Conservation (phyloP, 2,797 vertebrate species). For the Hyperoplus lanceolatus region DNA sequence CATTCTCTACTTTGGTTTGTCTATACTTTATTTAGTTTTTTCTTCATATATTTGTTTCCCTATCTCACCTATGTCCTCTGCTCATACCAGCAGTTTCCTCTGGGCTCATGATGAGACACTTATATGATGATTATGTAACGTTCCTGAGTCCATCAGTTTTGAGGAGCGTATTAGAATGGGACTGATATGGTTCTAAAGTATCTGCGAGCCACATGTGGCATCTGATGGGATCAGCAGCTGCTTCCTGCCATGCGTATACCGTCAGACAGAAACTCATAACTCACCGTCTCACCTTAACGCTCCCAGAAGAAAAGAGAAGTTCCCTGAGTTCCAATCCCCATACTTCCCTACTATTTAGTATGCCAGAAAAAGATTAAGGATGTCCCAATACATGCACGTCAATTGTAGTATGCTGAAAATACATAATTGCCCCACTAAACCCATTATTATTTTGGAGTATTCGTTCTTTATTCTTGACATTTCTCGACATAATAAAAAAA, state of each 20-base stretch:
- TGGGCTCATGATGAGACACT: not conserved
- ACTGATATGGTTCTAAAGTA: constrained; percentile 23
- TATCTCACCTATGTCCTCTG: not conserved
- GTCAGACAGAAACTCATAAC: not conserved
- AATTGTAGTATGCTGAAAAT: too few relatives aligned
- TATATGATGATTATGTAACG: constrained; percentile 4
- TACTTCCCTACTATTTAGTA: too few relatives aligned
- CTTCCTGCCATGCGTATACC: constrained; percentile 42
- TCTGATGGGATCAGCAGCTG: constrained; percentile 36
- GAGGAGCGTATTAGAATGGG: constrained; percentile 20
- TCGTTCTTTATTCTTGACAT: too few relatives aligned
- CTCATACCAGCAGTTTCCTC: not conserved
- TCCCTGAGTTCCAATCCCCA: not conserved
- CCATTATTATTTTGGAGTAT: too few relatives aligned
- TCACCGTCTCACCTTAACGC: constrained; percentile 11
- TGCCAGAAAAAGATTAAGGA: too few relatives aligned
- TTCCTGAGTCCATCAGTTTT: constrained; percentile 23
- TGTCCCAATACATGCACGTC: too few relatives aligned
- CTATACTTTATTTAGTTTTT: too few relatives aligned
- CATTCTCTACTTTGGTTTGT: too few relatives aligned
- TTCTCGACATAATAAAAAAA: too few relatives aligned
- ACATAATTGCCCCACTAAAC: too few relatives aligned
- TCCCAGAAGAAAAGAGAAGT: not conserved
- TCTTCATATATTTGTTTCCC: too few relatives aligned
- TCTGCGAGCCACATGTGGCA: constrained; percentile 54